These are phyloP conservation scores for Orius laevigatus DNA, from an alignment of 1,140 invertebrate genomes.

Conservation along the genomic window DNA sequence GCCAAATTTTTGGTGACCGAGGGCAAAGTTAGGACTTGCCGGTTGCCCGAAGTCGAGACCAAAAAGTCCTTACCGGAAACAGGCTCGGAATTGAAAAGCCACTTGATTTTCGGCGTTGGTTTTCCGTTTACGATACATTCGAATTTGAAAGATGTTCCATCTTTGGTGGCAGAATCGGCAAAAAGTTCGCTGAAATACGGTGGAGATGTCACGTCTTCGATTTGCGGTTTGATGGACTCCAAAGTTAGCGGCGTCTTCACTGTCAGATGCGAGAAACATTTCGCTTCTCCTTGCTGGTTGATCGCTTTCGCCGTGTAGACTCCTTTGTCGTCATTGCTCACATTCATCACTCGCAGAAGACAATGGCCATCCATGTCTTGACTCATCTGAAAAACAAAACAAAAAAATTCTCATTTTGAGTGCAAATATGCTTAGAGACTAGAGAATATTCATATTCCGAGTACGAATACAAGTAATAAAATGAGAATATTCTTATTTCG, in stretches of 20 bases:
- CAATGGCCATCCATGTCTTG: conserved; percentile 35
- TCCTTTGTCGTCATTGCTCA: conserved; percentile 45
- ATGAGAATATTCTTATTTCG: too few species aligned
- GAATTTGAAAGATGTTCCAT: conserved; percentile 44
- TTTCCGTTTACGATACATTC: conserved; percentile 53
- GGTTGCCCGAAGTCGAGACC: conserved; percentile 49
- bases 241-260: conserved; percentile 34
- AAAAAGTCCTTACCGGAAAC: conserved; percentile 53
- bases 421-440: too few species aligned
- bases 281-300: conserved; percentile 56
- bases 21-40: conserved; percentile 48
- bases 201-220: conserved; percentile 35
- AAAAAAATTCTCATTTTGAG: background rate
- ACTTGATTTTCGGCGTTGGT: conserved; percentile 55
- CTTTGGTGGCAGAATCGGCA: conserved; percentile 31
- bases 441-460: too few species aligned
- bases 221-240: conserved; percentile 6
- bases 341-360: conserved; percentile 38
- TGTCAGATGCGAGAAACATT: conserved; percentile 61
- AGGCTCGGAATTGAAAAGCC: conserved; percentile 53
- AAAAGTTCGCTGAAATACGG: conserved; percentile 51
- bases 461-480: too few species aligned
- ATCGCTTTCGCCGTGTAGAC: conserved; percentile 59
- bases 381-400: conserved; percentile 24
- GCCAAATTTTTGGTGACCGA: conserved; percentile 33